Evolutionary conservation across 1,140 invertebrate genomes (phyloP).

Genomic region (Physella acuta): DNA sequence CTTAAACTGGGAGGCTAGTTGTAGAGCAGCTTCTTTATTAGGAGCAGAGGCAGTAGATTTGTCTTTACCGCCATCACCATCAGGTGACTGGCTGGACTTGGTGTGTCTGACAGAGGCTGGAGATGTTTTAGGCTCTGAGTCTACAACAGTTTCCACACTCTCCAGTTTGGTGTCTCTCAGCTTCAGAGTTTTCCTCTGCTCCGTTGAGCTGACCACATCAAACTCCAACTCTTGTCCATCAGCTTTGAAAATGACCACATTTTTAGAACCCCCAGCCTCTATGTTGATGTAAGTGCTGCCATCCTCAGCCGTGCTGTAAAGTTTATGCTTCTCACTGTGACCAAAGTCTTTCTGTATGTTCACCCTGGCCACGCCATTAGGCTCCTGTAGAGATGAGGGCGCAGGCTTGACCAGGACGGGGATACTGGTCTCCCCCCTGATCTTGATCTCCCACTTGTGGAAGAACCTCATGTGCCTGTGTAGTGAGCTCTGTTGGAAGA

Average conservation of each 20-base stretch:
- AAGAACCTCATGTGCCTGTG: conserved; percentile 20
- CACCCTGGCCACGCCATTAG: no score
- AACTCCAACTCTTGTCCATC: conserved; percentile 5
- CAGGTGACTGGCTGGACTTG: no score
- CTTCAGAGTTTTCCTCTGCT: conserved; percentile 6
- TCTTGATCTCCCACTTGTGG: conserved; percentile 27
- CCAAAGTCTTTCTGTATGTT: not conserved
- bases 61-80: no score
- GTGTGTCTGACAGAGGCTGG: no score
- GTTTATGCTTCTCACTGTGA: not conserved
- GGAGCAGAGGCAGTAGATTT: not conserved
- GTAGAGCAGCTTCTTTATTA: not conserved
- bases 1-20: no score
- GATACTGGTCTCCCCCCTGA: conserved; percentile 16
- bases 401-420: conserved; percentile 20
- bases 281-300: not conserved
- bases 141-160: not conserved
- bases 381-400: not conserved
- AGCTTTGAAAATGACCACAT: not conserved
- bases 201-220: conserved; percentile 1
- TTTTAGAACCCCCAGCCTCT: not conserved
- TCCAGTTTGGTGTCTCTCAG: not conserved
- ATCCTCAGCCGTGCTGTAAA: not conserved
- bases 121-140: no score
- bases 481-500: conserved; percentile 21